Conservation (phyloP, 37 sponge, comb jelly and placozoan genomes). For the Haliclona indistincta region DNA sequence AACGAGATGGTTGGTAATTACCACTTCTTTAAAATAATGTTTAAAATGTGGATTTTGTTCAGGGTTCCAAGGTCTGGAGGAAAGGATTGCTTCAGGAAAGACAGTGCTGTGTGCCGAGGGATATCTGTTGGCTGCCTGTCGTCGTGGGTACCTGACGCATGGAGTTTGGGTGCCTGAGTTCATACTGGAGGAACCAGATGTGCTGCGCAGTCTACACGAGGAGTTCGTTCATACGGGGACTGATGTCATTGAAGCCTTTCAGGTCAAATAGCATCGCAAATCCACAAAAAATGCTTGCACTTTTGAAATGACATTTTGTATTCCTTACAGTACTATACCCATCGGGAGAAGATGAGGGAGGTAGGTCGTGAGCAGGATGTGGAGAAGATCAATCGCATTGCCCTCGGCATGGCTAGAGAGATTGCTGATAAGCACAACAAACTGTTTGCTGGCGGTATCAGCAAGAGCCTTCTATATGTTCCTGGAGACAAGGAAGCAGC, state of each 20-base stretch:
- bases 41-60: too few relatives aligned
- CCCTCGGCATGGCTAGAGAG: slow-evolving; percentile 50
- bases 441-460: slow-evolving; percentile 56
- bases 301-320: neutral
- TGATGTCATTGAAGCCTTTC: slow-evolving; percentile 68
- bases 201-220: slow-evolving; percentile 38
- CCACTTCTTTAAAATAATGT: too few relatives aligned
- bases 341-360: slow-evolving; percentile 45
- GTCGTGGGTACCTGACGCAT: slow-evolving; percentile 50
- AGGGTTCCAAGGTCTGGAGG: slow-evolving; percentile 23
- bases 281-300: neutral
- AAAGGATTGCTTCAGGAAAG: slow-evolving; percentile 50
- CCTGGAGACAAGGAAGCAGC: slow-evolving; percentile 17
- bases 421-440: slow-evolving; percentile 53
- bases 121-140: slow-evolving; percentile 44
- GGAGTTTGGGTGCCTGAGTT: slow-evolving; percentile 59
- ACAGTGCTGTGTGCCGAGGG: slow-evolving; percentile 64
- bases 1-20: too few relatives aligned
- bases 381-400: slow-evolving; percentile 56
- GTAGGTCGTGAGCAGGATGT: slow-evolving; percentile 51
- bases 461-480: slow-evolving; percentile 32
- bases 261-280: slow-evolving; percentile 1
- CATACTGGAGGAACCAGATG: slow-evolving; percentile 55
- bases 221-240: slow-evolving; percentile 61
- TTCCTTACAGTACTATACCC: slow-evolving; percentile 50